A percentile compares a stretch with the other conserved stretches of the same genome.
Evolutionary conservation across 37 sponge, comb jelly and placozoan species (phyloP).

Genomic region (Haliclona indistincta): DNA sequence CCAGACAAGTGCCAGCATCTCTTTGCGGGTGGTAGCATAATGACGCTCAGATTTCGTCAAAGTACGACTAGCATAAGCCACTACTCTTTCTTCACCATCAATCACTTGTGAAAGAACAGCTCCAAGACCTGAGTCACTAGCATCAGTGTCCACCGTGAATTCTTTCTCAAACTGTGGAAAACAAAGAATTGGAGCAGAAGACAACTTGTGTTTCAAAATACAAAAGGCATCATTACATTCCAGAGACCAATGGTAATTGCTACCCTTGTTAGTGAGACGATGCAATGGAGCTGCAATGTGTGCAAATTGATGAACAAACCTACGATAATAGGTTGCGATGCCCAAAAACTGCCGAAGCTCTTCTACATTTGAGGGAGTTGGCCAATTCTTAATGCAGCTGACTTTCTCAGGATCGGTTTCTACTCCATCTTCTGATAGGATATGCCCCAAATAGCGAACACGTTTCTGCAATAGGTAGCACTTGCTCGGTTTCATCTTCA

Average conservation of each 20-base stretch:
- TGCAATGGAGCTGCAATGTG: conserved; percentile 23
- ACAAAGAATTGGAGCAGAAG: conserved; percentile 6
- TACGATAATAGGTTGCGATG: conserved; percentile 24
- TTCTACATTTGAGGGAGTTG: too few species aligned
- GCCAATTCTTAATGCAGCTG: too few species aligned
- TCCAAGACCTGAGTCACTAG: conserved; percentile 1
- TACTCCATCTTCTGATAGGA: too few species aligned
- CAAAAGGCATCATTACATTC: conserved; percentile 21
- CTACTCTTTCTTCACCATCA: conserved; percentile 15
- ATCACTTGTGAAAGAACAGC: neutral
- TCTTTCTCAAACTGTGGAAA: conserved; percentile 10
- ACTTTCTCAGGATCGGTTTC: too few species aligned
- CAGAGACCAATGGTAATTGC: neutral
- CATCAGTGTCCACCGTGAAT: conserved; percentile 28
- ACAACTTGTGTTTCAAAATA: neutral
- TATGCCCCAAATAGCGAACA: too few species aligned
- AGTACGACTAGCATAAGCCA: neutral
- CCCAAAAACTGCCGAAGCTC: conserved; percentile 41
- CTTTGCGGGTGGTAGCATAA: conserved; percentile 7
- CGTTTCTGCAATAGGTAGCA: too few species aligned
- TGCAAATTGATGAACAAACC: conserved; percentile 12
- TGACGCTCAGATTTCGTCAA: conserved; percentile 8
- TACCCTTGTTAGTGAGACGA: conserved; percentile 7
- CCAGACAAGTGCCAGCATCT: conserved; percentile 6
- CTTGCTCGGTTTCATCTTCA: too few species aligned